Percentiles rank a stretch among this genome's conserved stretches.
phyloP scores from a whole-genome alignment of 2,888 invertebrate genomes.

The Cecidostiba fungosa region DNA sequence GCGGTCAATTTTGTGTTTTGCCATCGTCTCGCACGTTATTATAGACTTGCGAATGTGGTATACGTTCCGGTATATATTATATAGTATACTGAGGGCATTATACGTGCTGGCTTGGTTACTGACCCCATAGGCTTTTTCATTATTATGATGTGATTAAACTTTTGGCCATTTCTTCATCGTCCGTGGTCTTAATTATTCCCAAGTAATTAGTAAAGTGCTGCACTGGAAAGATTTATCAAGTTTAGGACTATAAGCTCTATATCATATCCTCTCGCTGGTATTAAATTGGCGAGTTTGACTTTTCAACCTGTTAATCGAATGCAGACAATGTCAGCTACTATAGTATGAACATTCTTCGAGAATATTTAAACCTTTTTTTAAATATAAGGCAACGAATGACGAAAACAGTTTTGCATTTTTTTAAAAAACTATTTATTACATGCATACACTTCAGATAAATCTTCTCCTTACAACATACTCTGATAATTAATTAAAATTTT shows the following conservation, averaged over 20 bases:
- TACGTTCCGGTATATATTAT: neutral
- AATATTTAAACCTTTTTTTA: no score
- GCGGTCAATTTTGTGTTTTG: neutral
- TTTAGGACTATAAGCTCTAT: no score
- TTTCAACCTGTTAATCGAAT: no score
- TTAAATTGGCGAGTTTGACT: no score
- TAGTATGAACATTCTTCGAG: no score
- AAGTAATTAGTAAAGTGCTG: no score
- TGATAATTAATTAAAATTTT: neutral
- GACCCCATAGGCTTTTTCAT: neutral
- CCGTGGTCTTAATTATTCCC: neutral
- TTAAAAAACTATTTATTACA: conserved; percentile 58
- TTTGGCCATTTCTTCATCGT: neutral
- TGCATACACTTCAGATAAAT: conserved; percentile 1
- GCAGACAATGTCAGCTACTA: no score
- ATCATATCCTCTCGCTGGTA: no score
- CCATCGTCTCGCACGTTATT: neutral
- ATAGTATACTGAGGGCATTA: neutral
- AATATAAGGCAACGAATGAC: neutral
- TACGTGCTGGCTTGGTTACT: neutral
- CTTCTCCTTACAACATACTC: conserved; percentile 29
- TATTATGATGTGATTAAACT: neutral
- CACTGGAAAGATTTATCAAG: no score
- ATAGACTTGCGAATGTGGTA: neutral
- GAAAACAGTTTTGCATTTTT: neutral